Percentiles rank a stretch among this genome's conserved stretches.
Conservation (phyloP, 2,113 vertebrate species). For the Megaleporinus macrocephalus region DNA sequence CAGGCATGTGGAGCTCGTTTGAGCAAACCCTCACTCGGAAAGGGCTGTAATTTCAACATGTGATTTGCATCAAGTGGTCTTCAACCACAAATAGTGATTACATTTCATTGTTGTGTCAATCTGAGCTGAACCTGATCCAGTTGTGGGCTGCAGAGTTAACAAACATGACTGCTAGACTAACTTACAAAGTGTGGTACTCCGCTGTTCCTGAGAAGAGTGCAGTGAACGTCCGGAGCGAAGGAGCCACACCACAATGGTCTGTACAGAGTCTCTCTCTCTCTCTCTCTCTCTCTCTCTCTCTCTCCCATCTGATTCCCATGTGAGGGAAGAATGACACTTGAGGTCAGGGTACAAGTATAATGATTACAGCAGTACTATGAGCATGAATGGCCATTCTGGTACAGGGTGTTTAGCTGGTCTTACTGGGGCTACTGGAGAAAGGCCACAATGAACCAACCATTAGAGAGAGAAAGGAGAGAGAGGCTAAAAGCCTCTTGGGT, state of each 20-base stretch:
- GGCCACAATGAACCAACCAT: slow-evolving; percentile 67
- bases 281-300: slow-evolving; percentile 13
- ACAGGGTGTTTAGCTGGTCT: slow-evolving; percentile 33
- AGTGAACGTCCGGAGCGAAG: background rate
- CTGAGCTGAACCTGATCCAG: slow-evolving; percentile 40
- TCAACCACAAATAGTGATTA: slow-evolving; percentile 57
- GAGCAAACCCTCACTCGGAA: slow-evolving; percentile 50
- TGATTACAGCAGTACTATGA: slow-evolving; percentile 66
- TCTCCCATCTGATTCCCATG: slow-evolving; percentile 47
- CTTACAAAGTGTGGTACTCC: slow-evolving; percentile 32
- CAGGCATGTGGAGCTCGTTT: slow-evolving; percentile 35
- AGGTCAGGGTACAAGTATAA: slow-evolving; percentile 67
- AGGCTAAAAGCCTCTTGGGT: slow-evolving; percentile 65
- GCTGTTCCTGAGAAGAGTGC: background rate
- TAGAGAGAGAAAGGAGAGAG: slow-evolving; percentile 34
- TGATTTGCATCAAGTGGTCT: slow-evolving; percentile 53
- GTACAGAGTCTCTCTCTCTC: background rate
- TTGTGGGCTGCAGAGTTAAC: slow-evolving; percentile 53
- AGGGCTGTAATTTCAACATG: slow-evolving; percentile 56
- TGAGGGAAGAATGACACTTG: slow-evolving; percentile 62
- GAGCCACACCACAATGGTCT: slow-evolving; percentile 15
- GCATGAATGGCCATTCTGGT: slow-evolving; percentile 64
- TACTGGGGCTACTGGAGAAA: slow-evolving; percentile 57
- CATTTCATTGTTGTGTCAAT: slow-evolving; percentile 56
- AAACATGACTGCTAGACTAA: slow-evolving; percentile 38